These are phyloP conservation scores for Drosophila colorata DNA, from an alignment of 2,888 invertebrate genomes.

Conservation along the genomic window DNA sequence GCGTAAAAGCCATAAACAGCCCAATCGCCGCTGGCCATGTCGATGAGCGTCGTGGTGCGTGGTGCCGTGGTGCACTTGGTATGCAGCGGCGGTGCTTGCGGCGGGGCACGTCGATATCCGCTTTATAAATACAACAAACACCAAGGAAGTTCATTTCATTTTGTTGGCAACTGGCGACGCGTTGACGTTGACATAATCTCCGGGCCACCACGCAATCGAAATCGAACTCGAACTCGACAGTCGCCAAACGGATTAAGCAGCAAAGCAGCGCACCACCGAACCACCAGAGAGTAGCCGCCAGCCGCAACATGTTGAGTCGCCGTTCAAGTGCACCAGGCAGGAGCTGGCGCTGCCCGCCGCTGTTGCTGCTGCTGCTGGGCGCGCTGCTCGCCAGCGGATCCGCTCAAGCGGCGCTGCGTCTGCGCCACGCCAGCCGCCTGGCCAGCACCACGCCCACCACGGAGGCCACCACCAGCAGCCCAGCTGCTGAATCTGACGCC, in stretches of 20 bases:
- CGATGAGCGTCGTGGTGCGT: conserved; percentile 26
- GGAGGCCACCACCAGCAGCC: conserved; percentile 30
- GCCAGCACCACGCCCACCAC: conserved; percentile 43
- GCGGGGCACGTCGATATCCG: conserved; percentile 67
- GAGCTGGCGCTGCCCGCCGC: conserved; percentile 7
- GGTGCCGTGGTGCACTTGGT: conserved; percentile 39
- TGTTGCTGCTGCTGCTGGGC: conserved; percentile 26
- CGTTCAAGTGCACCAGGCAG: conserved; percentile 20
- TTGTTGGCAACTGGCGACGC: conserved; percentile 72
- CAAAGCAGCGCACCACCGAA: background rate
- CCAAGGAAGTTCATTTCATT: conserved; percentile 84
- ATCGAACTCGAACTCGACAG: conserved; percentile 52
- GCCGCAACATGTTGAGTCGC: conserved; percentile 40
- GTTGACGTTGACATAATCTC: conserved; percentile 78
- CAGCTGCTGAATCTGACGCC: conserved; percentile 1
- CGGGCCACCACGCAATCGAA: background rate
- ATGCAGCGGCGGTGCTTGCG: conserved; percentile 54
- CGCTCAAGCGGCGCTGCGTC: conserved; percentile 48
- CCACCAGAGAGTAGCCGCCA: background rate
- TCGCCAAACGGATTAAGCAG: conserved; percentile 18
- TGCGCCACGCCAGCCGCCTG: conserved; percentile 55
- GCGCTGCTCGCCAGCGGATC: conserved; percentile 12
- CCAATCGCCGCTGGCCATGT: conserved; percentile 46
- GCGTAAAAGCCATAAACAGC: conserved; percentile 73
- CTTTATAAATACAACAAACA: conserved; percentile 85